Evolutionary conservation across 2,888 invertebrate genomes (phyloP).

Genomic region (Hirtodrosophila cameraria): DNA sequence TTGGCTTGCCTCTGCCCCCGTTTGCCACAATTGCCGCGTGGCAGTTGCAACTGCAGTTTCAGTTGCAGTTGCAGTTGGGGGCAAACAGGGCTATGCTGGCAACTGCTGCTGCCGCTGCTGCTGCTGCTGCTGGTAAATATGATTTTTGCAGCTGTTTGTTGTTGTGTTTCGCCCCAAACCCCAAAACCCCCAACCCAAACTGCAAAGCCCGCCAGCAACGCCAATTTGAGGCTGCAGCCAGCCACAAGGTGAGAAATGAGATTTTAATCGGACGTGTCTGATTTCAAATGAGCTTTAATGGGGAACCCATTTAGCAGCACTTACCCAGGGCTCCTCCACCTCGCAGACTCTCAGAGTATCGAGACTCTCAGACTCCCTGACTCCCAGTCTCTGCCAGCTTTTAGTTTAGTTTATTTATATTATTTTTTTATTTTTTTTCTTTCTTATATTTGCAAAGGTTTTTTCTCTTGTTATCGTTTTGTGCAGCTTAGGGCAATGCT

Average conservation of each 20-base stretch:
- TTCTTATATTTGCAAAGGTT: conserved; percentile 33
- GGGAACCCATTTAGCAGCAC: conserved; percentile 83
- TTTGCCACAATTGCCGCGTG: conserved; percentile 28
- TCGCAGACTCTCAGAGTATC: too few species aligned
- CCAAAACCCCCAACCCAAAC: not conserved
- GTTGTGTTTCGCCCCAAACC: conserved; percentile 43
- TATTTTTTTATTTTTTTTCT: conserved; percentile 21
- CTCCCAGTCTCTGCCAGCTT: conserved; percentile 16
- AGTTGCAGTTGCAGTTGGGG: conserved; percentile 15
- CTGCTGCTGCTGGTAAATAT: conserved; percentile 55
- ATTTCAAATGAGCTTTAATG: conserved; percentile 85
- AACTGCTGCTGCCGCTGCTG: conserved; percentile 19
- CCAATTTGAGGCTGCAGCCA: conserved; percentile 74
- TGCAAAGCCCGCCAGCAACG: conserved; percentile 8
- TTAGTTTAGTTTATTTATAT: conserved; percentile 65
- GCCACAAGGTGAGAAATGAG: conserved; percentile 84
- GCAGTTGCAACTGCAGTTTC: conserved; percentile 39
- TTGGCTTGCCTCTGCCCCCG: too few species aligned
- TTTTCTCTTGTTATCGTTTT: conserved; percentile 52
- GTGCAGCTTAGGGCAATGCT: conserved; percentile 30
- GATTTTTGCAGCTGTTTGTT: conserved; percentile 71
- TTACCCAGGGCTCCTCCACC: conserved; percentile 56
- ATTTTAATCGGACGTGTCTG: conserved; percentile 85
- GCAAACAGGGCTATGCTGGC: not conserved
- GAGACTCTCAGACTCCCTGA: conserved; percentile 42